Conservation (phyloP, 37 sponge, comb jelly and placozoan genomes). For the Chondrosia reniformis region DNA sequence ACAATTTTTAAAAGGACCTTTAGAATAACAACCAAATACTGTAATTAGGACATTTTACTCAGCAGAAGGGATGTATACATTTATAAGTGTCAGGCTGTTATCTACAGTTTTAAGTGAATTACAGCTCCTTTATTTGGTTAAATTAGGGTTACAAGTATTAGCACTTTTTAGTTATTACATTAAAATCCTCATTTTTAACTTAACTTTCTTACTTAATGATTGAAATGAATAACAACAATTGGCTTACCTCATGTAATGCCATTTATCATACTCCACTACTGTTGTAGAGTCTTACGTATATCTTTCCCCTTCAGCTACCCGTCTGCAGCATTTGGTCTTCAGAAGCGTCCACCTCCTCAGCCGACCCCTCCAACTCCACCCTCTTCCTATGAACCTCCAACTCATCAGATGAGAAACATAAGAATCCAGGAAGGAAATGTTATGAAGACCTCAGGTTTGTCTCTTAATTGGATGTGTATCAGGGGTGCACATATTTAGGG, state of each 20-base stretch:
- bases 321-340: not conserved
- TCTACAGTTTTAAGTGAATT: no score
- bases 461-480: no score
- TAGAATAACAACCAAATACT: no score
- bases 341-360: slow-evolving; percentile 15
- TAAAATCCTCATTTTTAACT: no score
- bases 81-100: not conserved
- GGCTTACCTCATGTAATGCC: no score
- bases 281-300: not conserved
- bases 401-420: slow-evolving; percentile 50
- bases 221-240: no score
- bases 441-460: slow-evolving; percentile 51
- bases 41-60: not conserved
- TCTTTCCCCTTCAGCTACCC: not conserved
- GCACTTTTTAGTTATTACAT: no score
- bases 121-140: no score
- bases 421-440: slow-evolving; percentile 42
- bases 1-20: not conserved
- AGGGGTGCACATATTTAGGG: no score
- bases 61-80: not conserved
- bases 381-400: slow-evolving; percentile 35
- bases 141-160: no score
- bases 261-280: no score
- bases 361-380: not conserved
- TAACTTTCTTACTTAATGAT: no score